Evolutionary conservation across 2,888 invertebrate species (phyloP).

Genomic region (Chesias legatella): DNA sequence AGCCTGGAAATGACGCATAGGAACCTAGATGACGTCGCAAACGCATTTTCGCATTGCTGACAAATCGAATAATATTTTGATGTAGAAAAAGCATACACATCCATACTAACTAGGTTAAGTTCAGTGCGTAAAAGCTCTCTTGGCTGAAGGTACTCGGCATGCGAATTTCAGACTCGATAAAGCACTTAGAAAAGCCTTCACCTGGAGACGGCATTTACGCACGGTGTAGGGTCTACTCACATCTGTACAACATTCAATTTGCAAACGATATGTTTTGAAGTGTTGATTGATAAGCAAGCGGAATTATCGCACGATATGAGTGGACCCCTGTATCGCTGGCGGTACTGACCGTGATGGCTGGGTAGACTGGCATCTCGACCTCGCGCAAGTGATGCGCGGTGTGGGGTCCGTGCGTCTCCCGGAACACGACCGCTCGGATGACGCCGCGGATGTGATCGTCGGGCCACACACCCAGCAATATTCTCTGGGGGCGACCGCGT

Average conservation of each 20-base stretch:
- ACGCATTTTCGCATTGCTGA: conserved; percentile 52
- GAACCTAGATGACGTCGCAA: conserved; percentile 25
- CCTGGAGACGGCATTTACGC: too few species aligned
- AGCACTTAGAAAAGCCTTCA: neutral
- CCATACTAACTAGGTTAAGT: neutral
- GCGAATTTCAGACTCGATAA: neutral
- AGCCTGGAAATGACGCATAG: too few species aligned
- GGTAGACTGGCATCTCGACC: conserved; percentile 76
- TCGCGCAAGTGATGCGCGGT: conserved; percentile 89
- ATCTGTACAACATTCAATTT: too few species aligned
- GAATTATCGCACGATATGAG: conserved; percentile 1
- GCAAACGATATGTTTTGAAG: too few species aligned
- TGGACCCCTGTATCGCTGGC: conserved; percentile 1
- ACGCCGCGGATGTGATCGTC: conserved; percentile 96
- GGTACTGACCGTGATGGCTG: conserved; percentile 75
- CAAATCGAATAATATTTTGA: neutral
- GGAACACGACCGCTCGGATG: conserved; percentile 94
- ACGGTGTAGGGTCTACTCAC: too few species aligned
- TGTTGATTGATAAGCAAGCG: neutral
- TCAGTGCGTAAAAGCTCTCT: neutral
- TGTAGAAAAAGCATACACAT: neutral
- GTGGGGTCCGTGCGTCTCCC: conserved; percentile 86
- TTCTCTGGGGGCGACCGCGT: conserved; percentile 93
- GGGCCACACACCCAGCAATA: conserved; percentile 94
- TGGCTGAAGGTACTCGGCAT: neutral